These are phyloP conservation scores for Microctonus brassicae DNA, from an alignment of 2,888 invertebrate species.

Conservation along the genomic window DNA sequence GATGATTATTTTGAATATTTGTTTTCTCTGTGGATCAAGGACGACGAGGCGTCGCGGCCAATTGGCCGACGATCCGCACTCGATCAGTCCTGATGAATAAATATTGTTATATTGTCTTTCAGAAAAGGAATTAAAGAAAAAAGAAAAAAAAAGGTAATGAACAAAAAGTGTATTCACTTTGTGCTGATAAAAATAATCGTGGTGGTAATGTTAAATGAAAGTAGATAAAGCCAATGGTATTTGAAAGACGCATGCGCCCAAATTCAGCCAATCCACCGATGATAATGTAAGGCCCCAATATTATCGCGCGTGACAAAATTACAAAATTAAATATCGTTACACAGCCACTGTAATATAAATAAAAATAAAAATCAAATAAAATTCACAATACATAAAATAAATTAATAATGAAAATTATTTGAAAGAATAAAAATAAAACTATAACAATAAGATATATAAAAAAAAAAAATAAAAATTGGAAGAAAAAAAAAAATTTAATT, in stretches of 20 bases:
- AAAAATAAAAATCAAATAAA: neutral
- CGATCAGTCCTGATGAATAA: neutral
- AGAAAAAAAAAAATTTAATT: too few species aligned
- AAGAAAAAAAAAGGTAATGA: neutral
- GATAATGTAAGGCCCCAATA: slow-evolving; percentile 14
- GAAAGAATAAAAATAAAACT: neutral
- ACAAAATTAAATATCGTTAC: neutral
- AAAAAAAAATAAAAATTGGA: neutral
- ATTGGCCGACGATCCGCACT: neutral
- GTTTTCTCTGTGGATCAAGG: neutral
- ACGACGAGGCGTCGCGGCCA: neutral
- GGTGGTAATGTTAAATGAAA: neutral
- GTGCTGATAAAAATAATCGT: neutral
- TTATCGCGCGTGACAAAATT: neutral
- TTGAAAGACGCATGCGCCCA: slow-evolving; percentile 10
- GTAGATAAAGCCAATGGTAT: neutral
- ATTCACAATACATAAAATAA: neutral
- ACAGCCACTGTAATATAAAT: neutral
- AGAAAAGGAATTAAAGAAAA: neutral
- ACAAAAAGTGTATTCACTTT: too few species aligned
- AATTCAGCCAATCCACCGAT: neutral
- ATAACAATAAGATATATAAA: neutral
- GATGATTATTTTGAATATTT: neutral
- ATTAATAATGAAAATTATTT: neutral
- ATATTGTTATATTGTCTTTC: neutral